Base-by-base conservation (phyloP, 2,113 vertebrate species). In the Notothenia rossii region DNA sequence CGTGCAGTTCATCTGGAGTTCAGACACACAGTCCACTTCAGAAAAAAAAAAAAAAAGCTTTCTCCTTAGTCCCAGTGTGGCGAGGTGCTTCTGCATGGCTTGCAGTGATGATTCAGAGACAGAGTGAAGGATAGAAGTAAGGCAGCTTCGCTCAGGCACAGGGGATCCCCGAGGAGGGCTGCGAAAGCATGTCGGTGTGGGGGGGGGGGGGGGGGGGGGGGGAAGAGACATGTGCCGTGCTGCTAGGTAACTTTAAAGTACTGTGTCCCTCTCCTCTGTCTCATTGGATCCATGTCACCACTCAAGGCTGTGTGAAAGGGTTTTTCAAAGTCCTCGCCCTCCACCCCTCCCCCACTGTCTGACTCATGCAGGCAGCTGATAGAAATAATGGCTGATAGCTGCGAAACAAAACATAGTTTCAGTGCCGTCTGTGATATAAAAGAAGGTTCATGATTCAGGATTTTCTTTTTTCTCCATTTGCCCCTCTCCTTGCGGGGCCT, bases 251-350 rank as follows among this genome's bases (percentile, higher is more conserved):
- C 95, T 97, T 96, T 95, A 94, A 95, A 96, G 94, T 94, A 94
- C 94, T 94, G 95, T 94, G 95, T 95, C 96, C 94, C 90, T 88
- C 94, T 96, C 93, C 92, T 95, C 95, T 97, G 96, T 97, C 97
- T 97, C 96, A 97, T 97, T 97, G 95, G 96, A 97, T 98, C 97
- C 96, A 94, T 99, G 97, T 98, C 97, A 97, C 94, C 94, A 95
- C 95, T 96, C 95, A 95, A 93, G 95, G 95, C 96, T 96, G 95
- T 95, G 94, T 96, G 94, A 94, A 95, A 95, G 95, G 95, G 93
- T 96, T 96, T 96, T 96, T 83, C 40, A 87, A 82, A 88, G 86
- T 77, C 86, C 78, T 75, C 53, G 40, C 77, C 75, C 80, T 59
- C 17, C 60, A 48, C 22, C 25, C 22, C 10, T 59, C 43, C 48